Evolutionary conservation across 2,113 vertebrate species (phyloP).

Genomic region (Corydoras maculifer): DNA sequence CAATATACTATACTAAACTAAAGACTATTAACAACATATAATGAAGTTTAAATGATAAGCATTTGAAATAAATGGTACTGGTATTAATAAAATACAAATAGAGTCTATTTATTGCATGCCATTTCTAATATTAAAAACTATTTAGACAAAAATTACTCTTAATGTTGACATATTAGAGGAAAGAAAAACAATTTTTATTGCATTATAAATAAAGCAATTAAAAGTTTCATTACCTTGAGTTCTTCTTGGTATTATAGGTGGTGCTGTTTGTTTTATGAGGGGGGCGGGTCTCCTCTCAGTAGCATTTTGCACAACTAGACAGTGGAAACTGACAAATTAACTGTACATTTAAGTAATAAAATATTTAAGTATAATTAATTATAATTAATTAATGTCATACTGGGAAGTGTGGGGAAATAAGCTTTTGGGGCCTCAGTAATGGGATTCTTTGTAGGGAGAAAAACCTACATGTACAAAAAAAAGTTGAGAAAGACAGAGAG

Average conservation of each 20-base stretch:
- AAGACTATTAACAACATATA: no score
- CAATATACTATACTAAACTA: no score
- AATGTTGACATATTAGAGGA: no score
- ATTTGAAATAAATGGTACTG: no score
- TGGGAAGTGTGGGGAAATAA: slow-evolving; percentile 42
- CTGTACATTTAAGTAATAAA: no score
- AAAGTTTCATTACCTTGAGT: slow-evolving; percentile 56
- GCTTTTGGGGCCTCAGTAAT: slow-evolving; percentile 25
- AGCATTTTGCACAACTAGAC: slow-evolving; percentile 55
- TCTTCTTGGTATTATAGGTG: slow-evolving; percentile 40
- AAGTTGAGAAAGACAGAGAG: slow-evolving; percentile 1
- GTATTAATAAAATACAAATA: no score
- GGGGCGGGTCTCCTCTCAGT: slow-evolving; percentile 46
- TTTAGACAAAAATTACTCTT: no score
- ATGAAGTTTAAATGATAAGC: no score
- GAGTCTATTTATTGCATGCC: no score
- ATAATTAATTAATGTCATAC: slow-evolving; percentile 48
- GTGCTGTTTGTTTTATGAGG: slow-evolving; percentile 18
- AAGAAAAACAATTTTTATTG: background rate
- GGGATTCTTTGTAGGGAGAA: slow-evolving; percentile 51
- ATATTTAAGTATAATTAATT: background rate
- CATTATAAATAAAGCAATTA: no score
- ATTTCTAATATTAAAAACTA: no score
- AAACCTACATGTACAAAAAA: slow-evolving; percentile 2
- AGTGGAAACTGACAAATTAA: slow-evolving; percentile 17